Base-by-base conservation (phyloP, 2,113 vertebrate genomes). In the Psophia crepitans region DNA sequence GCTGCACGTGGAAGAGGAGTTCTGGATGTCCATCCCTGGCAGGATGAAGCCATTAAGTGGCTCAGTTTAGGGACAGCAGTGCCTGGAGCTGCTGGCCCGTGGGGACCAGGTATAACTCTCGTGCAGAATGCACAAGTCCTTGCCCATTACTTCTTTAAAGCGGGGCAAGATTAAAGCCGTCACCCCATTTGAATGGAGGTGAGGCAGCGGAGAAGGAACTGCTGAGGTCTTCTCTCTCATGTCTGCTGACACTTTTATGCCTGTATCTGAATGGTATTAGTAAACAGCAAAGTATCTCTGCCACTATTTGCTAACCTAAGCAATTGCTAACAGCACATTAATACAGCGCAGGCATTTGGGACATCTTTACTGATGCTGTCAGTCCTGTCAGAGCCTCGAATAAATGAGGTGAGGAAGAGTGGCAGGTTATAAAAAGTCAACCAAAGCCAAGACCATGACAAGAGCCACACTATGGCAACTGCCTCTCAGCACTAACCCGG, bases 181-280 rank as follows among this genome's bases (percentile, higher is more conserved):
- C 26, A 7, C 49, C 8, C 4, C 2, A 0, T 39, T 15, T 19
- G 21, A 10, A 5, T 2, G 54, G 58, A n/a, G 48, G 1, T 15
- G 28, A 15, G 2, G 2, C 46, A 26, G 21, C 13, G 4, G 27
- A n/a, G 76, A 43, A 53, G 24, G 54, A 48, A 32, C 32, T 24
- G 15, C 80, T 26, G 28, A 57, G 30, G 11, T 69, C 61, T 83
- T 33, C 17, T 19, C 49, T 61, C 35, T 33, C 44, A 1, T 76
- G 80, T 26, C 2, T 9, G 23, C 15, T 1, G 3, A 27, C 14
- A 51, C 0, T 74, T 49, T 61, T 11, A 3, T 35, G 58, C 44
- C 69, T 24, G 14, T 9, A 11, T 79, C 80, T 61, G 43, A 33
- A 21, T 0, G 2, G 63, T 15, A 39, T 35, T 6, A 57, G 32